These are phyloP conservation scores for Pachycephala philippinensis DNA, from an alignment of 2,113 vertebrate genomes.

Conservation along the genomic window DNA sequence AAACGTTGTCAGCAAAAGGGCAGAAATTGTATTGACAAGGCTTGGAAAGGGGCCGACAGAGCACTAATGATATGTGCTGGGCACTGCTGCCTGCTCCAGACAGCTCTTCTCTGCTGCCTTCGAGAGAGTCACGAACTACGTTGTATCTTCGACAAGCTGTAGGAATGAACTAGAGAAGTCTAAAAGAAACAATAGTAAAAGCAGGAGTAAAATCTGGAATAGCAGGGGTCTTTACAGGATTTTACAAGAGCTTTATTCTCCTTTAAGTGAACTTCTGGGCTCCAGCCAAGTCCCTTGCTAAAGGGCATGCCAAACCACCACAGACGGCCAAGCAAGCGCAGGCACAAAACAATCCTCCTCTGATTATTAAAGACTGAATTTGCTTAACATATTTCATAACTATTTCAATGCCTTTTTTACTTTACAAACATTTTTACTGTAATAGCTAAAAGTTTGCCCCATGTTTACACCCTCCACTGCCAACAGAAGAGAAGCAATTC, in stretches of 20 bases:
- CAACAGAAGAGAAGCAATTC: background rate
- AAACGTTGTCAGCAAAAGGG: background rate
- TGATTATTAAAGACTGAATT: background rate
- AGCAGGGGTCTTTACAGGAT: background rate
- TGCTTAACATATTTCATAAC: background rate
- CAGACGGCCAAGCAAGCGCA: background rate
- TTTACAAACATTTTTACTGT: background rate
- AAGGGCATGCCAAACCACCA: background rate
- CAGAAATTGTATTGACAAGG: conserved; percentile 18
- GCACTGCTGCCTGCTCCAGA: background rate
- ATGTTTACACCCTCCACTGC: background rate
- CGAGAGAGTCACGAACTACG: background rate
- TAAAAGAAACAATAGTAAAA: background rate
- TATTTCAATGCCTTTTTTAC: background rate
- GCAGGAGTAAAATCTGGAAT: background rate
- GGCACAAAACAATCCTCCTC: background rate
- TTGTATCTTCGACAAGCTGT: fast-evolving
- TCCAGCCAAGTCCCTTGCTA: background rate
- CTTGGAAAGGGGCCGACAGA: background rate
- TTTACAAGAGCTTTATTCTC: background rate
- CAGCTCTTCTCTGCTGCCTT: background rate
- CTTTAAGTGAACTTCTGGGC: background rate
- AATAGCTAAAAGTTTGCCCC: background rate
- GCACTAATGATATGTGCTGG: background rate
- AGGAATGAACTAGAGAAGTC: background rate